Conservation (phyloP, 2,797 vertebrate species). For the Chaenodraco wilsoni region DNA sequence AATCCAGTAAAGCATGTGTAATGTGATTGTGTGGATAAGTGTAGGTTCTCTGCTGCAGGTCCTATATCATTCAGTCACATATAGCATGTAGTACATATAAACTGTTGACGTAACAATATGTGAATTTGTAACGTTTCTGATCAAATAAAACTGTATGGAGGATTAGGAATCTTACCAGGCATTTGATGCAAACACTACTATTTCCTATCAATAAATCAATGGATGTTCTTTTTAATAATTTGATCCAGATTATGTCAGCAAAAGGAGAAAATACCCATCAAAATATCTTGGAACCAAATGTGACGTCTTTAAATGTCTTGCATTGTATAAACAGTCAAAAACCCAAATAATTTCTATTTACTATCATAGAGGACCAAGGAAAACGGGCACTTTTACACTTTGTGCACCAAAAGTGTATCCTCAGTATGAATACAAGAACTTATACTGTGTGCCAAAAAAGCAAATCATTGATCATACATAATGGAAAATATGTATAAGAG, state of each 20-base stretch:
- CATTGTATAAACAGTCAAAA: background rate
- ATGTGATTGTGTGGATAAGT: constrained; percentile 34
- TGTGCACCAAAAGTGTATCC: background rate
- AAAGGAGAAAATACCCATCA: background rate
- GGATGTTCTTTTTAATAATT: background rate
- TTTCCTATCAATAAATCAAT: background rate
- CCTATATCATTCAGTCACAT: background rate
- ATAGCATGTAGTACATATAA: no score
- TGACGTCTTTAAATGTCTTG: no score
- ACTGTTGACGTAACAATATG: background rate
- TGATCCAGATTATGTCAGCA: background rate
- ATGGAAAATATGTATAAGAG: background rate
- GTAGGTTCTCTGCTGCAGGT: constrained; percentile 34
- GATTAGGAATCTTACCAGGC: background rate
- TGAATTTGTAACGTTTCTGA: background rate
- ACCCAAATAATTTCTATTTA: background rate
- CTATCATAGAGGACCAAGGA: background rate
- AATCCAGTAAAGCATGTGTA: constrained; percentile 37
- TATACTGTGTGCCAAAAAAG: background rate
- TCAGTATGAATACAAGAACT: background rate
- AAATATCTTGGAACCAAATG: background rate
- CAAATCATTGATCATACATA: background rate
- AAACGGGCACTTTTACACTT: background rate
- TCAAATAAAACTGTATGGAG: background rate
- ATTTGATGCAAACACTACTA: background rate